Base-by-base conservation (phyloP, 2,888 invertebrate genomes). In the Emmelina monodactyla region DNA sequence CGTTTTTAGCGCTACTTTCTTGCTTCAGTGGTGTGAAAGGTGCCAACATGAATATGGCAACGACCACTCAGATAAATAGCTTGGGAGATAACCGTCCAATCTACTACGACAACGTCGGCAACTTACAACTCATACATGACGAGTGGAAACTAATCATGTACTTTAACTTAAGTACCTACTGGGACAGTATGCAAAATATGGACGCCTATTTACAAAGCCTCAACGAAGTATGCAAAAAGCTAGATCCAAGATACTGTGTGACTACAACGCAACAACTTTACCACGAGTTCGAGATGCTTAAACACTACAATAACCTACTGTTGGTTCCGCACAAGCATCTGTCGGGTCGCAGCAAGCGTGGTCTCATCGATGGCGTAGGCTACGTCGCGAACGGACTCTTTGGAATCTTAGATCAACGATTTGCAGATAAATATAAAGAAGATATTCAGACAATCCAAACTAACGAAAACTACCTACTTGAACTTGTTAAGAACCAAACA, bases 81-180 rank as follows among this genome's bases (percentile, higher is more conserved):
- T 14, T 41, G 1, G 41, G 37, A 32, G 16, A 28, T 2, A 35
- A 32, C n/a, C 35, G 41, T 2, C 33, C 37, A 2, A 34, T 42
- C 5, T 42, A 42, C 28, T 41, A 37, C 13, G 41, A 41, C 28
- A 10, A 22, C n/a, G 7, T 37, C 16, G 41, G 40, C 1, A 22
- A 25, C 22, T 28, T 46, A 12, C 37, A 40, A 35, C 10, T 39
- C 10, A 38, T 43, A 32, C 41, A 40, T 9, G 36, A 43, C 25
- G 39, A 46, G 31, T 46, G 43, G 41, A 41, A 30, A 14, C 12
- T 46, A 3, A 19, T 39, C 14, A 36, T 41, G 37, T 42, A 39
- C 12, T 42, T 39, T 14, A 42, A 42, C 32, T 31, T 42, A 35
- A 37, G 29, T 16, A 40, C 29, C 31, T 43, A 43, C 28, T 43